These are phyloP conservation scores for Pseudochromis fuscus DNA, from an alignment of 2,797 vertebrate species.

Conservation along the genomic window DNA sequence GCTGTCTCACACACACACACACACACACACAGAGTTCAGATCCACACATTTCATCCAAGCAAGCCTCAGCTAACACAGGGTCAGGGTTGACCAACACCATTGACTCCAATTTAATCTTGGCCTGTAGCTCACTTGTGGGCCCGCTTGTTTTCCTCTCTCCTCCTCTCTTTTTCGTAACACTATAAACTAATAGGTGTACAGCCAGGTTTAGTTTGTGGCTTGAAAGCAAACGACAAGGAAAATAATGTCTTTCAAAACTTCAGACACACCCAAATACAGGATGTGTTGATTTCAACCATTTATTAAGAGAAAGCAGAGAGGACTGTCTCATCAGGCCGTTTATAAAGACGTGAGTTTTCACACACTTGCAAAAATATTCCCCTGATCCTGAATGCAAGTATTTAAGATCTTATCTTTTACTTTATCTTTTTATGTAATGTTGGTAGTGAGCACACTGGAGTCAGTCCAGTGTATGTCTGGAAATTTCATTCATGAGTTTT, in stretches of 20 bases:
- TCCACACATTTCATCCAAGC: slow-evolving; percentile 69
- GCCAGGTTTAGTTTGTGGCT: slow-evolving; percentile 29
- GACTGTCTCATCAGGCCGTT: neutral
- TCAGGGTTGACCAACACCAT: slow-evolving; percentile 79
- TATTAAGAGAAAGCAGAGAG: neutral
- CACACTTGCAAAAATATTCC: too few relatives aligned
- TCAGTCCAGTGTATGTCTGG: too few relatives aligned
- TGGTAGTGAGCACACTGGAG: too few relatives aligned
- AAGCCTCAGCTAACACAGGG: slow-evolving; percentile 69
- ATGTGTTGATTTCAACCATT: neutral
- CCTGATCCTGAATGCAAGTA: too few relatives aligned
- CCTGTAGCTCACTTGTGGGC: slow-evolving; percentile 58
- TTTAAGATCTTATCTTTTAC: too few relatives aligned
- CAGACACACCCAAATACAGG: neutral
- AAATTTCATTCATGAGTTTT: too few relatives aligned
- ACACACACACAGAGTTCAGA: slow-evolving; percentile 54
- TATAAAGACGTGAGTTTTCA: too few relatives aligned
- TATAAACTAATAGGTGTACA: slow-evolving; percentile 50
- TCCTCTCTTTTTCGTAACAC: slow-evolving; percentile 27
- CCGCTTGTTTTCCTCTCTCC: slow-evolving; percentile 44
- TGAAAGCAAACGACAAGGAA: slow-evolving; percentile 33
- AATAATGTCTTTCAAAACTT: slow-evolving; percentile 15
- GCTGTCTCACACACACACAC: slow-evolving; percentile 26
- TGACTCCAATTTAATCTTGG: slow-evolving; percentile 80
- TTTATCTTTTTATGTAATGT: too few relatives aligned